Conservation (phyloP, 2,797 vertebrate genomes). For the Notolepis coatsorum region DNA sequence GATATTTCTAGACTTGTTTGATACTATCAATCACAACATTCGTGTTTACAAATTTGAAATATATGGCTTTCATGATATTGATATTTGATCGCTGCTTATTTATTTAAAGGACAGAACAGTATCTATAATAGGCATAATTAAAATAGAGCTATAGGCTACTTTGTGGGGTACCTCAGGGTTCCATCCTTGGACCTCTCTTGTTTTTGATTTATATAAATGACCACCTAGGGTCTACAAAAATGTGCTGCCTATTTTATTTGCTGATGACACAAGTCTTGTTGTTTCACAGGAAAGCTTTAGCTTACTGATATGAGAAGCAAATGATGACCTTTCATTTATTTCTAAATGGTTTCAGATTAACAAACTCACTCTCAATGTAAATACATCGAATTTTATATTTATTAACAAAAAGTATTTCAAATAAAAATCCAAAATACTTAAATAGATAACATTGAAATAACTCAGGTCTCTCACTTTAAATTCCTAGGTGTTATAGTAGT, state of each 20-base stretch:
- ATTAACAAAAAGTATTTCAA: not conserved
- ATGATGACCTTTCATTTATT: not conserved
- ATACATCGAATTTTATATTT: not conserved
- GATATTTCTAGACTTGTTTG: not conserved
- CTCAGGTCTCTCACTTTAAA: not conserved
- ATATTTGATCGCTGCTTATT: not conserved
- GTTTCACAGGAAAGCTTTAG: not conserved
- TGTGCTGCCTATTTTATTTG: constrained; percentile 3
- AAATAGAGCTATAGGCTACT: not conserved
- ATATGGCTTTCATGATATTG: not conserved
- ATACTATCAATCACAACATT: not conserved
- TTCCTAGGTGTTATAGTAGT: not conserved
- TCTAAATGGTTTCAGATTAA: not conserved
- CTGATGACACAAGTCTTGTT: constrained; percentile 3
- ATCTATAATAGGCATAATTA: constrained; percentile 1
- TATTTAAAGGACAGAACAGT: not conserved
- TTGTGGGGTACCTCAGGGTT: constrained; percentile 7
- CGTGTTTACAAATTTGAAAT: not conserved
- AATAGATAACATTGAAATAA: not conserved
- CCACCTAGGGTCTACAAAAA: not conserved
- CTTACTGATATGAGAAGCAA: not conserved
- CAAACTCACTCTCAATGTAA: not conserved
- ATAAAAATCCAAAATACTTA: not conserved
- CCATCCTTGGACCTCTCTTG: not conserved
- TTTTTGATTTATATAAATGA: constrained; percentile 7